phyloP scores from a whole-genome alignment of 2,888 invertebrate species.

The Thelaira solivaga region DNA sequence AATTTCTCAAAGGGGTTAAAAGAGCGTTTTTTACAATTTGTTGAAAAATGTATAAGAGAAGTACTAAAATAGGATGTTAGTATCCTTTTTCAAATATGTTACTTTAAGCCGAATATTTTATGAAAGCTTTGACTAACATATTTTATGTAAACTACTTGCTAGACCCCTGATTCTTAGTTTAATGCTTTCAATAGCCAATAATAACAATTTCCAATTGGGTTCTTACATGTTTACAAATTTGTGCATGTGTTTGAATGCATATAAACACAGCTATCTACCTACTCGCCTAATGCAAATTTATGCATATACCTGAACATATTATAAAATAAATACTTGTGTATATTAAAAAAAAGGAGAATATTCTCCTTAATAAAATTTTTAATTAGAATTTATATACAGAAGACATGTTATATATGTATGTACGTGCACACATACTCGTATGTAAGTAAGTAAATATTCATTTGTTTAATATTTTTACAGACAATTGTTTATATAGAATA shows the following conservation, averaged over 20 bases:
- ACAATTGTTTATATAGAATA: not conserved
- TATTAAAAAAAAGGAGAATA: constrained; percentile 9
- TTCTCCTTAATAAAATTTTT: constrained; percentile 43
- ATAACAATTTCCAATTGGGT: not conserved
- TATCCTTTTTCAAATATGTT: too few species aligned
- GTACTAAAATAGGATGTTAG: too few species aligned
- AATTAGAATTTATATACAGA: constrained; percentile 45
- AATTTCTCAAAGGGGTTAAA: too few species aligned
- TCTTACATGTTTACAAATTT: not conserved
- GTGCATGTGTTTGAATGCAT: not conserved
- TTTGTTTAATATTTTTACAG: not conserved
- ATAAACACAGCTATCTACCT: too few species aligned
- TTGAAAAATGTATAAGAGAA: too few species aligned
- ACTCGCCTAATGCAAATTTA: not conserved
- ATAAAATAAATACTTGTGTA: constrained; percentile 5
- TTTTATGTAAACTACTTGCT: too few species aligned
- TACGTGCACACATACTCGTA: not conserved
- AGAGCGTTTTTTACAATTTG: too few species aligned
- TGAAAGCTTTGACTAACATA: too few species aligned
- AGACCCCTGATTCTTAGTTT: too few species aligned
- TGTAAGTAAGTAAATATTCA: not conserved
- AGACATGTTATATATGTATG: not conserved
- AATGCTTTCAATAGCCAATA: too few species aligned
- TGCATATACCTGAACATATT: constrained; percentile 4
- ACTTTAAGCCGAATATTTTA: too few species aligned